Base-by-base conservation (phyloP, 1,140 invertebrate species). In the Heliconius nattereri region DNA sequence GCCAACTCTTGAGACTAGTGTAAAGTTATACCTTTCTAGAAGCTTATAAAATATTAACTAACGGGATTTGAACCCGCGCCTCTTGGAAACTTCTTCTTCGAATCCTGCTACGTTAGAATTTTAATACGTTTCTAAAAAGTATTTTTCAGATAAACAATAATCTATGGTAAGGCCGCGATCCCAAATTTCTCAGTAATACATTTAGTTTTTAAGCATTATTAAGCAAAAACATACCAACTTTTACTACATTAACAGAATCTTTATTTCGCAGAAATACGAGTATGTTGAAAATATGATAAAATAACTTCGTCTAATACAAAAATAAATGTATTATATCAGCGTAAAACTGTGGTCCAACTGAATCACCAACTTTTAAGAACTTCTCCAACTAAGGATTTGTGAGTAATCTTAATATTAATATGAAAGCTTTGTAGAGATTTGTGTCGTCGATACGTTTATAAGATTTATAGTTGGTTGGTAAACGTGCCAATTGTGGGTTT, bases 401-500 rank as follows among this genome's bases (percentile, higher is more conserved):
- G 11, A 29, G 57, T 66, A 66, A 66, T 66, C 57, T 66, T 66
- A 66, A 29, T 26, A 66, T 66, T 66, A 16, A 26, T 66, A 66
- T 66, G 8, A 66, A 29, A 29, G 57, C 9, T 66, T 26, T n/a
- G 0, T 11, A 11, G 57, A 66, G 57, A 29, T 16, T 29, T 66
- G 57, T 26, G 57, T 26, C 29, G 9, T 29, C 57, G 57, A 66
- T 66, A 66, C 16, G 23, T 29, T 26, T 66, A 11, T 66, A 60
- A 26, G 11, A 26, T 32, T 3, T 32, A 32, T 32, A 60, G 2
- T 13, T 11, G 11, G 11, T 5, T 45, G 11, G 40, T 45, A 45
- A 45, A 45, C 40, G 40, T 3, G 40, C 3, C 40, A 45, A 11
- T 45, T 45, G 11, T 45, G 11, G 11, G 11, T 45, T 45, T 3